These are phyloP conservation scores for Seira ritae DNA, from an alignment of 2,888 invertebrate genomes.

Conservation along the genomic window DNA sequence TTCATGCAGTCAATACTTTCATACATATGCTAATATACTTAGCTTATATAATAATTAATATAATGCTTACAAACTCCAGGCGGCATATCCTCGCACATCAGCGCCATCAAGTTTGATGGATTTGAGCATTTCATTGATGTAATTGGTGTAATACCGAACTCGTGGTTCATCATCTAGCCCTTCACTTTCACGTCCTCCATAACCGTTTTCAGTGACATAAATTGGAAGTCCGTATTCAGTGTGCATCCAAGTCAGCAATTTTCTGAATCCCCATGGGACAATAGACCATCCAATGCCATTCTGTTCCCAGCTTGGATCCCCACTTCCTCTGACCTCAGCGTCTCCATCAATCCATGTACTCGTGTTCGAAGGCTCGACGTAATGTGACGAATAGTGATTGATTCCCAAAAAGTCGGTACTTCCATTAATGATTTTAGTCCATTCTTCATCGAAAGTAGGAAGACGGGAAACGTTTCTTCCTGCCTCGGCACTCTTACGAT, in stretches of 20 bases:
- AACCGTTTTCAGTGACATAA: constrained; percentile 70
- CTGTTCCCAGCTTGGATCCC: constrained; percentile 68
- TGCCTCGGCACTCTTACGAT: constrained; percentile 60
- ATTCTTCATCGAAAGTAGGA: constrained; percentile 64
- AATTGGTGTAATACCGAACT: constrained; percentile 59
- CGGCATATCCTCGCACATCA: constrained; percentile 70
- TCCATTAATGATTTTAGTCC: constrained; percentile 68
- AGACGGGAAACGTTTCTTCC: constrained; percentile 65
- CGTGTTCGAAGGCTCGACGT: constrained; percentile 37
- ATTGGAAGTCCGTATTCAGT: constrained; percentile 65
- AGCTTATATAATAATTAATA: too few species aligned
- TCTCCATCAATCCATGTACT: constrained; percentile 65
- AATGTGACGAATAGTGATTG: constrained; percentile 68
- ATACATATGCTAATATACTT: too few species aligned
- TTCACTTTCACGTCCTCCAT: constrained; percentile 49
- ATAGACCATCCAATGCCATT: constrained; percentile 66
- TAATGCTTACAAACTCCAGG: constrained; percentile 70
- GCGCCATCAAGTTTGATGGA: constrained; percentile 66
- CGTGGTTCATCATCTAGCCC: constrained; percentile 60
- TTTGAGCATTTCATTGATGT: constrained; percentile 71
- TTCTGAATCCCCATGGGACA: constrained; percentile 70
- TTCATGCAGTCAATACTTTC: too few species aligned
- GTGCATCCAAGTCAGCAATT: constrained; percentile 62
- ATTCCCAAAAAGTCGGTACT: constrained; percentile 70
- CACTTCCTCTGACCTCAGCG: constrained; percentile 34